Percentiles rank a stretch among this genome's conserved stretches.
Conservation (phyloP, 2,888 invertebrate genomes). For the Mellilla xanthometata region DNA sequence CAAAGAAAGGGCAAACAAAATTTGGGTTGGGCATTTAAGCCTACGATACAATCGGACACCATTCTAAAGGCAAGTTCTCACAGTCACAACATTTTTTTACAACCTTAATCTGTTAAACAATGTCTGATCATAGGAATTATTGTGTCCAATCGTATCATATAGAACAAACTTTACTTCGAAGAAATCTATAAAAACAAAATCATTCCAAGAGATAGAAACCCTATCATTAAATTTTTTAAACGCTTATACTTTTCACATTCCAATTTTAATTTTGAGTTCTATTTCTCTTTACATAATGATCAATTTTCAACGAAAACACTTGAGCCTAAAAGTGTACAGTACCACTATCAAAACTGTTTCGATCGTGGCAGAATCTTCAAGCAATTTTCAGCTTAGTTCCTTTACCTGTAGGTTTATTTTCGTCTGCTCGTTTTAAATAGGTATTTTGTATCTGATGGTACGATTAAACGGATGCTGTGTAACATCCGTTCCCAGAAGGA, state of each 20-base stretch:
- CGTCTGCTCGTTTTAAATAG: slow-evolving; percentile 22
- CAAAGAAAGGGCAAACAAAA: no score
- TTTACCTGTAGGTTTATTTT: slow-evolving; percentile 7
- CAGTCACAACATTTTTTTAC: neutral
- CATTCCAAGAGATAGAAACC: slow-evolving; percentile 11
- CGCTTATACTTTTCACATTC: neutral
- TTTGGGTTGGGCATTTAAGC: no score
- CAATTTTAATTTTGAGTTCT: neutral
- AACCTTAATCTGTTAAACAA: slow-evolving; percentile 1
- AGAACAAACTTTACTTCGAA: slow-evolving; percentile 10
- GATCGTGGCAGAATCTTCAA: neutral
- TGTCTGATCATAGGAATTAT: slow-evolving; percentile 6
- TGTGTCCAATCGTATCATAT: slow-evolving; percentile 11
- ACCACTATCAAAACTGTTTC: neutral
- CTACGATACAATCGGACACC: neutral
- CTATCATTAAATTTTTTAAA: slow-evolving; percentile 18
- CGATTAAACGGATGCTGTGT: slow-evolving; percentile 66
- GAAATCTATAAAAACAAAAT: slow-evolving; percentile 19
- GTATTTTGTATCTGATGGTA: slow-evolving; percentile 43
- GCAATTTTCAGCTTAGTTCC: slow-evolving; percentile 19
- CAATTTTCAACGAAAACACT: neutral
- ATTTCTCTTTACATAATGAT: neutral
- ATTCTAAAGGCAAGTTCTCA: slow-evolving; percentile 7
- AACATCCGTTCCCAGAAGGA: slow-evolving; percentile 78
- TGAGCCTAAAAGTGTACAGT: neutral